Base-by-base conservation (phyloP, 2,113 vertebrate genomes). In the Entomyzon cyanotis region DNA sequence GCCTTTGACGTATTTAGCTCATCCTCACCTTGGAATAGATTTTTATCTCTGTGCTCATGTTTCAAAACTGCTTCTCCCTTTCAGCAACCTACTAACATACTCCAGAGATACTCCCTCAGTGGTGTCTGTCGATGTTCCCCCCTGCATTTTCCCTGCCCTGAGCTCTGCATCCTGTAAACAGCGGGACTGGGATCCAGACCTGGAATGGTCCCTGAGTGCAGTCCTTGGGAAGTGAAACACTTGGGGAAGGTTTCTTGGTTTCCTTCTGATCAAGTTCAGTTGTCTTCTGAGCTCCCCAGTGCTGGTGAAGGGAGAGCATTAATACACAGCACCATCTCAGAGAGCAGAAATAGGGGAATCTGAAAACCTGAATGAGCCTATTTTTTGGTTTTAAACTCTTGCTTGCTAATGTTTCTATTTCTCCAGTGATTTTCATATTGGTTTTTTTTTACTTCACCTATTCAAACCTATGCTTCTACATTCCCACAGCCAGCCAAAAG, bases 11-110 rank as follows among this genome's bases (percentile, higher is more conserved):
- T 47, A 80, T 83, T 96, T 87, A 95, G 76, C 55, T 95, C 64
- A 69, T 91, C 92, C 75, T 94, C 78, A 94, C 84, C 84, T 95
- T 90, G 95, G 91, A 96, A 92, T 85, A 93, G 91, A 95, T 94
- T 84, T 91, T 87, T 80, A 90, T 97, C 91, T 90, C 85, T 73
- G n/a, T 68, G 47, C 73, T 96, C 39, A 8, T 37, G 78, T 96
- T 95, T 94, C 80, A 94, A 86, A 83, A 89, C 65, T 58, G 49
- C 89, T 73, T 68, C 56, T 93, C 17, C 62, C 65, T 95, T 91
- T 88, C 64, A 89, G 77, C 78, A 94, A n/a, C 33, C 44, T 82
- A 11, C 62, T 82, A 47, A 74, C 7, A 1, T 86, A 77, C 62
- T 87, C 58, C 80, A 55, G 80, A 88, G 85, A 76, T 79, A 62